phyloP scores from a whole-genome alignment of 2,113 vertebrate species.

The Phaethornis superciliosus region DNA sequence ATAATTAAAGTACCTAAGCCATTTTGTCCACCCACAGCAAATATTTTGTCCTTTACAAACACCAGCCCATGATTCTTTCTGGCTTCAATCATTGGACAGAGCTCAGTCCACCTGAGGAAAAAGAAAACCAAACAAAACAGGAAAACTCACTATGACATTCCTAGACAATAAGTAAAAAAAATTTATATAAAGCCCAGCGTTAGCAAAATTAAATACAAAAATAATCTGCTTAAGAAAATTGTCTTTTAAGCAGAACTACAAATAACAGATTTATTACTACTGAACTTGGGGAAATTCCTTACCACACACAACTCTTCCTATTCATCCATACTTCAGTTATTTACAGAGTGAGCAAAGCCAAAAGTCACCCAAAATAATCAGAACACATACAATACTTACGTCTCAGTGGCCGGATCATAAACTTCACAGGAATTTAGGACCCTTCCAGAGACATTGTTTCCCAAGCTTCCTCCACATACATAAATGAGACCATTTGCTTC shows the following conservation, averaged over 20 bases:
- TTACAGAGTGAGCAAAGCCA: neutral
- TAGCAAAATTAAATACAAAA: neutral
- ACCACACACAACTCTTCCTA: neutral
- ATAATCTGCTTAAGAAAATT: neutral
- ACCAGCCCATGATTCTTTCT: conserved; percentile 96
- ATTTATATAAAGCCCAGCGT: neutral
- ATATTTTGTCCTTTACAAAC: conserved; percentile 95
- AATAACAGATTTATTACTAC: neutral
- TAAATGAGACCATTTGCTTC: conserved; percentile 94
- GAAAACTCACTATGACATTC: neutral
- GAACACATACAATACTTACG: conserved; percentile 76
- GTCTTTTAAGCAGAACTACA: neutral
- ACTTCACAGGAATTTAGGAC: conserved; percentile 95
- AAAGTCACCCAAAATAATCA: neutral
- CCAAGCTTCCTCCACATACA: conserved; percentile 94
- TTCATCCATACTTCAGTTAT: neutral
- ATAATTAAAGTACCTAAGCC: conserved; percentile 81
- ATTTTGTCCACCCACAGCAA: conserved; percentile 95
- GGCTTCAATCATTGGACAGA: conserved; percentile 93
- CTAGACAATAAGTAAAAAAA: neutral
- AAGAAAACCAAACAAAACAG: neutral
- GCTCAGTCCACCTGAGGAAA: conserved; percentile 88
- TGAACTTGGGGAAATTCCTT: neutral
- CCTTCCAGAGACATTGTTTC: conserved; percentile 94
- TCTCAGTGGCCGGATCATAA: conserved; percentile 91